Evolutionary conservation across 2,797 vertebrate genomes (phyloP).

Genomic region (Champsocephalus esox): DNA sequence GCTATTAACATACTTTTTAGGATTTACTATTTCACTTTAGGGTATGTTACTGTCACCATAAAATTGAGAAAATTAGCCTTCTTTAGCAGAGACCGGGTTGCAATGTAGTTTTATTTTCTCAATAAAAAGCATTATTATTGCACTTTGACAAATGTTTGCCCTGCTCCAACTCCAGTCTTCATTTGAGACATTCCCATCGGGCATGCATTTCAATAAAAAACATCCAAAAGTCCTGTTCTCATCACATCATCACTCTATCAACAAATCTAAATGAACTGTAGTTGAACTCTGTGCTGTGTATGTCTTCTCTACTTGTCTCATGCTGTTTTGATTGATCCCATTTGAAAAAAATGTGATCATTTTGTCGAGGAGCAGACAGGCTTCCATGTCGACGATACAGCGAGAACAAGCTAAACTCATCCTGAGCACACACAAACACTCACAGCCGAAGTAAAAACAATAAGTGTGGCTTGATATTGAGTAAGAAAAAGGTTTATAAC

Average conservation of each 20-base stretch:
- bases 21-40: not conserved
- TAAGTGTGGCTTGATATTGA: too few relatives aligned
- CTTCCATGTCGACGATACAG: too few relatives aligned
- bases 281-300: slow-evolving; percentile 13
- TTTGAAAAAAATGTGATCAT: not conserved
- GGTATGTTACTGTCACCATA: not conserved
- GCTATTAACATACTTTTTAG: not conserved
- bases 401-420: too few relatives aligned
- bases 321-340: not conserved
- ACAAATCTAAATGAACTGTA: slow-evolving; percentile 14
- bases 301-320: slow-evolving; percentile 3
- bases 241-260: slow-evolving; percentile 3
- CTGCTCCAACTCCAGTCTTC: not conserved
- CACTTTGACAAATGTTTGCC: not conserved
- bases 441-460: too few relatives aligned
- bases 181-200: slow-evolving; percentile 6
- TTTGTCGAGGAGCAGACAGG: not conserved
- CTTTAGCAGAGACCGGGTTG: not conserved
- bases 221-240: not conserved
- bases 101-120: not conserved
- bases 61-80: slow-evolving; percentile 2
- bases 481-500: too few relatives aligned
- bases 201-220: slow-evolving; percentile 18
- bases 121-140: not conserved
- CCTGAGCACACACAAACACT: too few relatives aligned